These are phyloP conservation scores for Bucco capensis DNA, from an alignment of 2,113 vertebrate genomes.

Conservation along the genomic window DNA sequence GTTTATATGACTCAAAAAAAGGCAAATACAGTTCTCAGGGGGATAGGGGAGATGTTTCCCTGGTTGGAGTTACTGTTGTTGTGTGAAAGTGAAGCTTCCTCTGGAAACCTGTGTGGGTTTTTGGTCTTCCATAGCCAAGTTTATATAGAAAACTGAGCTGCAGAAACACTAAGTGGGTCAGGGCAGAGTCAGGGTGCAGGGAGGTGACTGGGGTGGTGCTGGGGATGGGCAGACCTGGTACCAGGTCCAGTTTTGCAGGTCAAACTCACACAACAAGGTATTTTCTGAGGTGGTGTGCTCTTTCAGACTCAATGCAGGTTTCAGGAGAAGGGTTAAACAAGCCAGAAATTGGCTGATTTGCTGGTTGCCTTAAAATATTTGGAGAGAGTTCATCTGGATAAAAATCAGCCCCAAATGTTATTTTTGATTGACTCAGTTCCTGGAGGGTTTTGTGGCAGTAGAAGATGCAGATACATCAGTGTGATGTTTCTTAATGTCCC, in stretches of 20 bases:
- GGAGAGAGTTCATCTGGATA: constrained; percentile 42
- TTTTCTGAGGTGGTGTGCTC: not conserved
- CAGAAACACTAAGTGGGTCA: not conserved
- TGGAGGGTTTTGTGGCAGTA: not conserved
- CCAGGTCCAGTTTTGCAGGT: not conserved
- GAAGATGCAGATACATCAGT: not conserved
- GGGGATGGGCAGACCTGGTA: not conserved
- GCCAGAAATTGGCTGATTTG: not conserved
- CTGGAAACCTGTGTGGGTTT: not conserved
- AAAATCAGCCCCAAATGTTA: constrained; percentile 25
- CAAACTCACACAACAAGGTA: not conserved
- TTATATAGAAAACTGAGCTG: not conserved
- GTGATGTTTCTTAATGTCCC: not conserved
- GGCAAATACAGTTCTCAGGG: rapidly evolving
- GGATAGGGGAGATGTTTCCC: not conserved
- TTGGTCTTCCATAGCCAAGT: not conserved
- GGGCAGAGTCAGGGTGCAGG: not conserved
- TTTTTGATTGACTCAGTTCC: constrained; percentile 32
- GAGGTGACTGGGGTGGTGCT: not conserved
- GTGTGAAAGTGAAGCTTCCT: not conserved
- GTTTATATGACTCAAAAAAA: not conserved
- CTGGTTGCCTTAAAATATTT: constrained; percentile 10
- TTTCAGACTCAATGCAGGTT: not conserved
- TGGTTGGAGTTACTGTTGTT: not conserved
- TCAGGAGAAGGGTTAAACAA: constrained; percentile 12